phyloP scores from a whole-genome alignment of 2,888 invertebrate species.

The Drosophila pseudotalamancana region DNA sequence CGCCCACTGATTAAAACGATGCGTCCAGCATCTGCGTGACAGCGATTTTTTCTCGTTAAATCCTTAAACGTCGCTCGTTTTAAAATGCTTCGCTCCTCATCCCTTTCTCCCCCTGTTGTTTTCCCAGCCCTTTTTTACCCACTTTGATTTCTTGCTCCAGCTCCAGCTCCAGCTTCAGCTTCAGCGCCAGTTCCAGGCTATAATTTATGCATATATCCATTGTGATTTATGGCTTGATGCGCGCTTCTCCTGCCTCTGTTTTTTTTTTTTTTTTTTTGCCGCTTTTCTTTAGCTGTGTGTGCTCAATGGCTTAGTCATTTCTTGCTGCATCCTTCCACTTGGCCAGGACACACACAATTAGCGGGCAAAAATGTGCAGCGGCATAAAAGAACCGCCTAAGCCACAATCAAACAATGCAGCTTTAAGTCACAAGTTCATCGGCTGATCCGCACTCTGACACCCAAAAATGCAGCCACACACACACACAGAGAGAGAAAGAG shows the following conservation, averaged over 20 bases:
- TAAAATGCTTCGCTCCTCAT: constrained; percentile 46
- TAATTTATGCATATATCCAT: constrained; percentile 80
- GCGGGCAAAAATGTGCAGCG: constrained; percentile 66
- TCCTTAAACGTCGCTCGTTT: constrained; percentile 76
- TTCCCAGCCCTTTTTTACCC: constrained; percentile 13
- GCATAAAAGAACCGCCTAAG: constrained; percentile 46
- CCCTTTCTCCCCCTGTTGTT: background rate
- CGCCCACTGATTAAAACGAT: constrained; percentile 73
- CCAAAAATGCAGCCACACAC: background rate
- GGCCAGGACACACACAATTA: constrained; percentile 68
- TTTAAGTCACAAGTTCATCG: constrained; percentile 50
- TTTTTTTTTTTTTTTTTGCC: no score
- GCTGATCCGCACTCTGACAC: background rate
- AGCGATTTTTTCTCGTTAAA: constrained; percentile 76
- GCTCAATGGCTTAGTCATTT: constrained; percentile 63
- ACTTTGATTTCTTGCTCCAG: constrained; percentile 41
- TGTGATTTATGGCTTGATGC: constrained; percentile 72
- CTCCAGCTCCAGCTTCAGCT: constrained; percentile 3
- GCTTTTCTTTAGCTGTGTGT: constrained; percentile 44
- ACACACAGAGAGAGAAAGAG: background rate
- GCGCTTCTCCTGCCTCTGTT: background rate
- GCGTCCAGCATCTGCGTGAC: constrained; percentile 57
- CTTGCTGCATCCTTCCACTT: constrained; percentile 38
- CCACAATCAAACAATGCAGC: constrained; percentile 67
- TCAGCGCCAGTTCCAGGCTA: constrained; percentile 35